A percentile compares a stretch with the other conserved stretches of the same genome.
Conservation (phyloP, 2,888 invertebrate genomes). For the Trissolcus japonicus region DNA sequence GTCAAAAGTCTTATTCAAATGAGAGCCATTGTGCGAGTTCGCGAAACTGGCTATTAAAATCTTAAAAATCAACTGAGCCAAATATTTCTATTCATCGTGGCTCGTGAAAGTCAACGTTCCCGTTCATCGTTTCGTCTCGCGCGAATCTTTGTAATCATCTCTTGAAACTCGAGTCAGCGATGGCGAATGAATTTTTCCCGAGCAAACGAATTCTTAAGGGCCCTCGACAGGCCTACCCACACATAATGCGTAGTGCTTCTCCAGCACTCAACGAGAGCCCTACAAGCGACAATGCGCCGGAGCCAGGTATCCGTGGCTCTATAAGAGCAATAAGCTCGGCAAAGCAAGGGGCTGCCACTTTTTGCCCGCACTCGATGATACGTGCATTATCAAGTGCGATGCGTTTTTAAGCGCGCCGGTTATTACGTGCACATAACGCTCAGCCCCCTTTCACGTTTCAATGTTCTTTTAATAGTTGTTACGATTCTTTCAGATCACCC, state of each 20-base stretch:
- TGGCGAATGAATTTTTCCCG: slow-evolving; percentile 71
- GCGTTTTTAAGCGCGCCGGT: slow-evolving; percentile 48
- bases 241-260: slow-evolving; percentile 68
- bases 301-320: slow-evolving; percentile 57
- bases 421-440: no score
- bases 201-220: slow-evolving; percentile 69
- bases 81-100: slow-evolving; percentile 10
- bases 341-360: slow-evolving; percentile 50
- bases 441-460: slow-evolving; percentile 5
- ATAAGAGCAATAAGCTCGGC: slow-evolving; percentile 54
- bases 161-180: slow-evolving; percentile 59
- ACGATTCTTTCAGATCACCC: no score
- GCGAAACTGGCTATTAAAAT: slow-evolving; percentile 24
- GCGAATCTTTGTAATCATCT: slow-evolving; percentile 51
- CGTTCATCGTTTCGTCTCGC: slow-evolving; percentile 19
- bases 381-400: slow-evolving; percentile 60
- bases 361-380: slow-evolving; percentile 48
- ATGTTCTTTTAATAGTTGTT: not conserved
- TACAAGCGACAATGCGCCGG: slow-evolving; percentile 67
- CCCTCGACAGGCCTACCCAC: slow-evolving; percentile 65
- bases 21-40: not conserved
- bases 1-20: not conserved
- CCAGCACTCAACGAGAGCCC: slow-evolving; percentile 63
- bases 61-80: slow-evolving; percentile 18
- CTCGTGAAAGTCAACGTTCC: not conserved